A percentile compares a stretch with the other conserved stretches of the same genome.
Evolutionary conservation across 2,797 vertebrate genomes (phyloP).

Genomic region (Spinus pinus): DNA sequence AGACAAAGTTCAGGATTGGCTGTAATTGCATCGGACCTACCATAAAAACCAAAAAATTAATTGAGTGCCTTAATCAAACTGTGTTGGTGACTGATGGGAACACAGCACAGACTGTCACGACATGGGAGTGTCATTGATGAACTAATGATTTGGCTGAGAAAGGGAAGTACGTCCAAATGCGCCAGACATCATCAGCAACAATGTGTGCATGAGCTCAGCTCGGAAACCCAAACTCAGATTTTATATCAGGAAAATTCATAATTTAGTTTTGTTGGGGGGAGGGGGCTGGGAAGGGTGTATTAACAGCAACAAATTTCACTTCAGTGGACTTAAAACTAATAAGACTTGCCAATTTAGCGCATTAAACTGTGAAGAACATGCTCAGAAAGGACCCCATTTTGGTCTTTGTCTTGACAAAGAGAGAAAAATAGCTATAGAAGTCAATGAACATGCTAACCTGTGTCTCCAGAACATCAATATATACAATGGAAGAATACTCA

Average conservation of each 20-base stretch:
- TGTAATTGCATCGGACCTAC: conserved; percentile 97
- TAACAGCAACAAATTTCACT: conserved; percentile 81
- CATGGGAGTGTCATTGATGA: conserved; percentile 71
- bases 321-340: conserved; percentile 79
- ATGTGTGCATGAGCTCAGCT: conserved; percentile 84
- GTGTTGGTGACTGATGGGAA: conserved; percentile 80
- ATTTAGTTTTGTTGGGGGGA: conserved; percentile 75
- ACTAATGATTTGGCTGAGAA: conserved; percentile 69
- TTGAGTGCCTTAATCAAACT: conserved; percentile 94
- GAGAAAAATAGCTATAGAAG: conserved; percentile 75
- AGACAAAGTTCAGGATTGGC: conserved; percentile 95
- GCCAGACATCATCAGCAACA: conserved; percentile 74
- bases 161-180: conserved; percentile 68
- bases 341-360: conserved; percentile 77
- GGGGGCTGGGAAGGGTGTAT: conserved; percentile 73
- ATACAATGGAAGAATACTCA: conserved; percentile 76
- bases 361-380: conserved; percentile 82
- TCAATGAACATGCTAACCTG: conserved; percentile 79
- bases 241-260: conserved; percentile 83
- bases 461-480: conserved; percentile 82
- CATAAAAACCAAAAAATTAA: conserved; percentile 99
- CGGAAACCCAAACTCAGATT: conserved; percentile 88
- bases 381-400: conserved; percentile 79
- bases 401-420: conserved; percentile 74
- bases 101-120: conserved; percentile 83